Base-by-base conservation (phyloP, 2,888 invertebrate species). In the Zhengitettix transpicula region DNA sequence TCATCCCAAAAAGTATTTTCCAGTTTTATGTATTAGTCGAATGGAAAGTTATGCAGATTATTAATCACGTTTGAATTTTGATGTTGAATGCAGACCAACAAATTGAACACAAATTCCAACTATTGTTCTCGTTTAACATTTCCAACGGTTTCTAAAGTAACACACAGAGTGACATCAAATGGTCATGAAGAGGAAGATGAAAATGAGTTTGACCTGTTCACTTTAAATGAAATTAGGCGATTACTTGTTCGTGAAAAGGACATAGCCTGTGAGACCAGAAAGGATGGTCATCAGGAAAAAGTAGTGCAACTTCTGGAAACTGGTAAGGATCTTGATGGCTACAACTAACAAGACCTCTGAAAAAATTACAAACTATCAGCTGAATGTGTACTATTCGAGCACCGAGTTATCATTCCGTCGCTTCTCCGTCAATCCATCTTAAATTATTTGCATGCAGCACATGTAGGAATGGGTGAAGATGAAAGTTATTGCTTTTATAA, bases 371-470 rank as follows among this genome's bases (percentile, higher is more conserved):
- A 5, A 14, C 47, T 47, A n/a, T 47, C 10, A n/a, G n/a, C n/a
- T n/a, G n/a, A n/a, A n/a, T n/a, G n/a, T n/a, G n/a, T 9, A 47
- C 47, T 47, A 47, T 9, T 47, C 47, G 47, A 47, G 47, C 47
- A 7, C 47, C 47, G 10, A 47, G 1, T n/a, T 47, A 1, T 47
- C 47, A 47, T 47, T 47, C 47, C 7, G 28, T 40, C 51, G 14
- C 11, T 42, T 8, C 56, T 66, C 44, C 62, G 57, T 16, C 17
- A 57, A 52, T 42, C 15, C 14, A 62, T 65, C 11, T 53, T 66
- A 42, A 47, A 60, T 47, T 59, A 65, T 60, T 54, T 65, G 16
- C 64, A 68, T 66, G 57, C 63, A 15, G 63, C 64, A 12, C 67
- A 69, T 62, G 52, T 64, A 14, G 68, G 67, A n/a, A n/a, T n/a